Evolutionary conservation across 2,888 invertebrate genomes (phyloP).

Genomic region (Lasioglossum villosulum): DNA sequence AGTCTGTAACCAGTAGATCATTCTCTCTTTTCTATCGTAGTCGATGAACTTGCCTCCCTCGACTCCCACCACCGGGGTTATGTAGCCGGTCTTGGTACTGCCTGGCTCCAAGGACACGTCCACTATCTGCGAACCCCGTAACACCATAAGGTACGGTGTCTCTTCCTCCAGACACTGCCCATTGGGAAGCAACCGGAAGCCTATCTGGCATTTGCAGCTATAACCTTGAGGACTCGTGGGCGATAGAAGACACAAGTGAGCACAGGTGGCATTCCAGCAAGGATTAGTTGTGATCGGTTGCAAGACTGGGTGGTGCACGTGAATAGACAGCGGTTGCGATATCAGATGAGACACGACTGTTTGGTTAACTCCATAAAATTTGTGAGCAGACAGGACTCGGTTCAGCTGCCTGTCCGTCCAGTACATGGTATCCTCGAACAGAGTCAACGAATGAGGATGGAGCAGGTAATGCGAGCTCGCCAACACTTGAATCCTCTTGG

Average conservation of each 20-base stretch:
- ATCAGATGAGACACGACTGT: constrained; percentile 97
- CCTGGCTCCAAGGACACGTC: constrained; percentile 92
- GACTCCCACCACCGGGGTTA: constrained; percentile 95
- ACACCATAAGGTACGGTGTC: constrained; percentile 94
- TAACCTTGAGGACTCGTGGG: constrained; percentile 90
- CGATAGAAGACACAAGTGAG: constrained; percentile 96
- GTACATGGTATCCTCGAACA: constrained; percentile 98
- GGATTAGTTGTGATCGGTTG: constrained; percentile 93
- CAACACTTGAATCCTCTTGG: constrained; percentile 94
- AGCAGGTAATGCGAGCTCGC: constrained; percentile 96
- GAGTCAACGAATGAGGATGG: constrained; percentile 97
- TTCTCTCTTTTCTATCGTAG: constrained; percentile 94
- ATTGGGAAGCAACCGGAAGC: constrained; percentile 89
- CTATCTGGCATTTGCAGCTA: constrained; percentile 96
- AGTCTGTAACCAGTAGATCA: constrained; percentile 94
- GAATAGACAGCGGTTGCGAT: constrained; percentile 97
- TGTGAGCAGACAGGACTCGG: constrained; percentile 95
- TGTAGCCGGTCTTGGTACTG: constrained; percentile 91
- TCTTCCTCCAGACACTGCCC: constrained; percentile 94
- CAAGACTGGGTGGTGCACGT: constrained; percentile 96
- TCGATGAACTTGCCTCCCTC: constrained; percentile 95
- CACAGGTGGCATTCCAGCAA: constrained; percentile 91
- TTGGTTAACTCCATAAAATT: constrained; percentile 96
- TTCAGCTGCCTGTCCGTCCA: constrained; percentile 98
- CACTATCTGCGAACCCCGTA: constrained; percentile 95